Conservation (phyloP, 2,113 vertebrate species). For the Panurus biarmicus region DNA sequence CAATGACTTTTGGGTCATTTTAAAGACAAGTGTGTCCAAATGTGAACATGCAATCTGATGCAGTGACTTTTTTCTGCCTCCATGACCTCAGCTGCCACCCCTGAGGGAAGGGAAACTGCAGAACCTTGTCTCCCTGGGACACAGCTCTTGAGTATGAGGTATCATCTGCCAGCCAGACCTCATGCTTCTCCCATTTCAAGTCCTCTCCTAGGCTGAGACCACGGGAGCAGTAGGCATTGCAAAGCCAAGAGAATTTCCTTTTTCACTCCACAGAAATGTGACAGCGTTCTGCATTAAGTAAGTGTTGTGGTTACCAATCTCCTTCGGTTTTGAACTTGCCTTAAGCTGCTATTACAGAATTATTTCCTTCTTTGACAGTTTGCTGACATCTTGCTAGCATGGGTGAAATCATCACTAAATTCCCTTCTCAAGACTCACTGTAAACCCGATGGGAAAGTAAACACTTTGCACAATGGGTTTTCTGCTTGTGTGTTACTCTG, state of each 20-base stretch:
- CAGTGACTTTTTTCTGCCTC: neutral
- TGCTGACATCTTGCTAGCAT: neutral
- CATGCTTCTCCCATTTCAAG: rapidly evolving
- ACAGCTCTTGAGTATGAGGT: rapidly evolving
- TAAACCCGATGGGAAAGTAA: neutral
- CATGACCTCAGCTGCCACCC: rapidly evolving
- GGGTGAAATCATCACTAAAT: neutral
- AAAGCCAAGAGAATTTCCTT: neutral
- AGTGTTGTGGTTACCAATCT: neutral
- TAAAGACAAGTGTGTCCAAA: neutral
- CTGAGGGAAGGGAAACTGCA: neutral
- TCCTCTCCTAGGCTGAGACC: neutral
- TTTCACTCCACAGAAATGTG: neutral
- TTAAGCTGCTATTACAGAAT: neutral
- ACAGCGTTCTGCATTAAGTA: neutral
- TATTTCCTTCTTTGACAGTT: slow-evolving; percentile 2
- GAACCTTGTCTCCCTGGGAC: neutral
- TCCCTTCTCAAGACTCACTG: neutral
- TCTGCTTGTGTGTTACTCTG: neutral
- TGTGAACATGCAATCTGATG: rapidly evolving
- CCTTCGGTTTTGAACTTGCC: neutral
- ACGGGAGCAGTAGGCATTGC: rapidly evolving
- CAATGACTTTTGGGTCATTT: neutral
- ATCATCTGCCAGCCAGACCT: too few species aligned
- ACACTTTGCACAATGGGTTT: neutral